Evolutionary conservation across 2,113 vertebrate species (phyloP), one percentile per base, ranked within the genome.

Genomic region (Saccopteryx bilineata): DNA sequence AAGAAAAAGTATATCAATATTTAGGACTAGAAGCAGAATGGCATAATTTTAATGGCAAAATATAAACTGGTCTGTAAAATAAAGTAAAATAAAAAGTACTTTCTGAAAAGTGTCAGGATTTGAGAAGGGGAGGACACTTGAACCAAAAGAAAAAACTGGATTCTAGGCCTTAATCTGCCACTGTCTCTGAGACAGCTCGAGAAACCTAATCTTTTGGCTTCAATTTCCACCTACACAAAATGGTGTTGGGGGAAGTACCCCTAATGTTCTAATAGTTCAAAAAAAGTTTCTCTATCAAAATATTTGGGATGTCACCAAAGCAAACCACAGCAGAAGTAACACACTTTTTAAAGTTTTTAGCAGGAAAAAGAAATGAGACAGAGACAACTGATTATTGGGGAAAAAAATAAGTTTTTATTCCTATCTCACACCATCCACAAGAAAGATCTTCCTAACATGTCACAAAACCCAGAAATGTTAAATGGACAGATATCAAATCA

Each of bases 41-140:
- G 28, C 50, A 56, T 52, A 50, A 92, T 79, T 92, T 82, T 87
- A 91, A 76, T 31, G 39, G 60, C 4, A 82, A 33, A 74, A 86
- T 48, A 74, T 63, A 72, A 88, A 79, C 33, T 48, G 14, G 26
- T 82, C 61, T 93, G 2, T 63, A 63, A 84, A 94, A 83, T 65
- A 75, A 94, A 92, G 39, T 5, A 54, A 94, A 92, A 48, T 5
- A 54, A 75, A 84, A 90, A 90, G 33, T 7, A 75, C 0, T 66
- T 15, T 19, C 78, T 86, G 61, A 76, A 97, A 95, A 94, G 68
- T 71, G n/a, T 31, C 68, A 91, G 58, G 54, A 87, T 71, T 24
- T 31, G 19, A 2, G 72, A 13, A 14, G 65, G 10, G 12, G 21
- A 86, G 56, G 63, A 5, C 28, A 78, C 28, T 85, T 74, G 54